Evolutionary conservation across 2,113 vertebrate genomes (phyloP).

Genomic region (Rhinolophus sinicus): DNA sequence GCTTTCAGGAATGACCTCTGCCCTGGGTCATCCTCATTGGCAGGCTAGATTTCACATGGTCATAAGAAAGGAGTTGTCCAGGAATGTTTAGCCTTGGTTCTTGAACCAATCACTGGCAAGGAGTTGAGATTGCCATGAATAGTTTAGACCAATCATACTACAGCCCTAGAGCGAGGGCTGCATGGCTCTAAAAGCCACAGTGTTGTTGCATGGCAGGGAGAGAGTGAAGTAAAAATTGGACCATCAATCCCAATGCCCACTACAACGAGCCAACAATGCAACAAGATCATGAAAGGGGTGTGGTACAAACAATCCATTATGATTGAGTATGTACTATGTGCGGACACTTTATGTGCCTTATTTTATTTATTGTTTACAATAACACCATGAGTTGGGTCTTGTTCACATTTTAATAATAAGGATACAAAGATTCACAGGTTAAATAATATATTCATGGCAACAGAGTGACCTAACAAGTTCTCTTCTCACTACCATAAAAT

Average conservation of each 20-base stretch:
- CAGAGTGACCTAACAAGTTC: neutral
- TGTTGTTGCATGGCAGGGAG: neutral
- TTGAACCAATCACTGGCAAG: neutral
- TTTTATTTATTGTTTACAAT: neutral
- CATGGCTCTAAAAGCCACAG: neutral
- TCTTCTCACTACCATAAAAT: neutral
- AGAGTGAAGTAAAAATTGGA: neutral
- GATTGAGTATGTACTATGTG: neutral
- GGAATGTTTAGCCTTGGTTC: neutral
- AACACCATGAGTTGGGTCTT: neutral
- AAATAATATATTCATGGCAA: neutral
- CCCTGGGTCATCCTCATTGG: neutral
- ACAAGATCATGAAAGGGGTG: neutral
- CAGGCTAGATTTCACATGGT: neutral
- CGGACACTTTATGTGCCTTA: neutral
- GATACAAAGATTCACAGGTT: neutral
- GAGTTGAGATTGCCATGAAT: neutral
- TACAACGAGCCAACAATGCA: neutral
- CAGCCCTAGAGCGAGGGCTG: neutral
- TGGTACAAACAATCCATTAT: neutral
- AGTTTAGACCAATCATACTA: neutral
- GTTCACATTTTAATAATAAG: neutral
- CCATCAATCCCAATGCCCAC: neutral
- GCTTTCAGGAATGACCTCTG: neutral
- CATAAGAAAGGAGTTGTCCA: neutral